Evolutionary conservation across 2,888 invertebrate genomes (phyloP).

Genomic region (Cancer borealis): DNA sequence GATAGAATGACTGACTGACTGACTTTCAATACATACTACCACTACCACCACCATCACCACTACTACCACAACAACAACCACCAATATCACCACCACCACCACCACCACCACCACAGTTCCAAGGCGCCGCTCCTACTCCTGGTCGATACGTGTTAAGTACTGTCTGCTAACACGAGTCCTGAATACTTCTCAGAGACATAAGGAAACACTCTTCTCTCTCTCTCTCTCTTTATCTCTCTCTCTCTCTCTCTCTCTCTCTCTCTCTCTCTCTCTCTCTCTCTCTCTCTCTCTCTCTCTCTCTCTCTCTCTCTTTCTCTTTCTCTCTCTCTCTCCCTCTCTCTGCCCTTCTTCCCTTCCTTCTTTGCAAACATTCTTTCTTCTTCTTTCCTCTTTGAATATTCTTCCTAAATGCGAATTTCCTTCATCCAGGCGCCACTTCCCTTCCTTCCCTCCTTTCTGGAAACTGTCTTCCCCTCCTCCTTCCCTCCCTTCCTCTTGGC

Average conservation of each 20-base stretch:
- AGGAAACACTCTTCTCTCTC: background rate
- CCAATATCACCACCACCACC: background rate
- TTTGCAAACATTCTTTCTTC: no score
- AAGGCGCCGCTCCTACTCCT: background rate
- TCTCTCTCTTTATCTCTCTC: background rate
- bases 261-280: conserved; percentile 12
- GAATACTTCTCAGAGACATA: background rate
- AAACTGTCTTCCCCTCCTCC: background rate
- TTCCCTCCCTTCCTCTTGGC: background rate
- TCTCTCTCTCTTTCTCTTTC: background rate
- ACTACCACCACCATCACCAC: background rate
- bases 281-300: conserved; percentile 9
- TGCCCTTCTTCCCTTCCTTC: no score
- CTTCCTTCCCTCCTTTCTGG: background rate
- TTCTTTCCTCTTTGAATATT: background rate
- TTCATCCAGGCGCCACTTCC: background rate
- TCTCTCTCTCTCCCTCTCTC: no score
- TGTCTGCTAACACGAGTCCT: conserved; percentile 11
- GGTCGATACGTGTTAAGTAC: conserved; percentile 20
- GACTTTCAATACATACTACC: background rate
- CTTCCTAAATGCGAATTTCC: background rate
- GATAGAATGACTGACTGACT: background rate
- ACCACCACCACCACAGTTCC: background rate
- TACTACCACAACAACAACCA: background rate
- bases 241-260: conserved; percentile 12